A percentile compares a stretch with the other conserved stretches of the same genome.
These are phyloP conservation scores for human (Homo sapiens) DNA, from an alignment of 2,113 vertebrate species.

Conservation along the genomic window DNA sequence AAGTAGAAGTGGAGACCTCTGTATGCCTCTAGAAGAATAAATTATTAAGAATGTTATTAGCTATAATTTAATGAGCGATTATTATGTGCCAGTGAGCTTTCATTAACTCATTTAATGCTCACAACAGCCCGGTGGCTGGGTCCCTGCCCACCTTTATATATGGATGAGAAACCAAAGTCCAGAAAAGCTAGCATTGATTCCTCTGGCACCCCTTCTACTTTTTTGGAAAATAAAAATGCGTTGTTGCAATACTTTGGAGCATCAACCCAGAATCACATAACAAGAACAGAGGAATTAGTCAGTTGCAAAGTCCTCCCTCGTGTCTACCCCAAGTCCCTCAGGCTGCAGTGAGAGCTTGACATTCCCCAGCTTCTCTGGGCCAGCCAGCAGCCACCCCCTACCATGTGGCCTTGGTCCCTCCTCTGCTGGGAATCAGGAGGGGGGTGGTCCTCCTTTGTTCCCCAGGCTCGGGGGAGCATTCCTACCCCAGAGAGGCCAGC, in stretches of 20 bases:
- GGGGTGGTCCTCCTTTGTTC: slow-evolving; percentile 51
- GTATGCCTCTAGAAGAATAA: neutral
- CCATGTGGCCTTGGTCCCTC: neutral
- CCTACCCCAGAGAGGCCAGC: neutral
- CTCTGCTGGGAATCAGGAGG: neutral
- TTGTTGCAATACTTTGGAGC: neutral
- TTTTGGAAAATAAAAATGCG: neutral
- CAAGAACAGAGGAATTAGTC: neutral
- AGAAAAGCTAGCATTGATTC: neutral
- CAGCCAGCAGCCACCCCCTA: neutral
- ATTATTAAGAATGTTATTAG: neutral
- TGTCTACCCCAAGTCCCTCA: neutral
- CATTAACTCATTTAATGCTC: neutral
- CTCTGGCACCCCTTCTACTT: neutral
- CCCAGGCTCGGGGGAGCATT: neutral
- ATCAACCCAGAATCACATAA: neutral
- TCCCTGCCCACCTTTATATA: neutral
- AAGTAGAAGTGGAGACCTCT: neutral
- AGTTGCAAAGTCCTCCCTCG: slow-evolving; percentile 41
- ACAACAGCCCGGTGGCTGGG: neutral
- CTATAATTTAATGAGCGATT: neutral
- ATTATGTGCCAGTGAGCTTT: neutral
- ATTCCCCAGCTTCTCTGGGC: slow-evolving; percentile 52
- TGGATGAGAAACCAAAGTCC: neutral
- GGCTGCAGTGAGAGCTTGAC: slow-evolving; percentile 6